Percentiles rank a stretch among this genome's conserved stretches.
phyloP scores from a whole-genome alignment of 2,113 vertebrate species.

The Lophotis ruficrista region DNA sequence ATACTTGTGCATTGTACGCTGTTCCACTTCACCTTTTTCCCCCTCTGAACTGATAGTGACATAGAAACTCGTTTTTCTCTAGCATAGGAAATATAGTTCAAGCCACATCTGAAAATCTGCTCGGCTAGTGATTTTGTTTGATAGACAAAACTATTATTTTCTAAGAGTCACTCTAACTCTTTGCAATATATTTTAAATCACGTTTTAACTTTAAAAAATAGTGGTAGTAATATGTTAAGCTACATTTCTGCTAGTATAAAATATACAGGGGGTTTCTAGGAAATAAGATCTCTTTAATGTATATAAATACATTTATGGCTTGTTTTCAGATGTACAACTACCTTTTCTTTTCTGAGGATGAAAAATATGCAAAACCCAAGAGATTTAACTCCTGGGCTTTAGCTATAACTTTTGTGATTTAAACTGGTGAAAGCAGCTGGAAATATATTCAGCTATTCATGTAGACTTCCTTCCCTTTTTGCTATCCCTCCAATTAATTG shows the following conservation, averaged over 20 bases:
- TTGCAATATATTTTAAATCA: background rate
- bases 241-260: background rate
- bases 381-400: background rate
- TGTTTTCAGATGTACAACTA: background rate
- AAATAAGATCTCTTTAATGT: background rate
- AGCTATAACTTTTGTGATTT: background rate
- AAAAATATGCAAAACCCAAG: background rate
- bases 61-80: slow-evolving; percentile 34
- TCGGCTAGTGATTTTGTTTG: slow-evolving; percentile 8
- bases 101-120: background rate
- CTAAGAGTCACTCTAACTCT: background rate
- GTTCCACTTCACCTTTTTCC: slow-evolving; percentile 35
- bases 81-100: slow-evolving; percentile 7
- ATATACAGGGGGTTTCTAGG: background rate
- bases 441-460: background rate
- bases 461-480: background rate
- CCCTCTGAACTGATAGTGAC: background rate
- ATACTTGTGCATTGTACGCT: background rate
- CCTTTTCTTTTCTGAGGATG: background rate
- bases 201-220: background rate
- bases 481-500: background rate
- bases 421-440: background rate
- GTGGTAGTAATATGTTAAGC: background rate
- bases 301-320: background rate
- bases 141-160: slow-evolving; percentile 40